These are phyloP conservation scores for Helostoma temminkii DNA, from an alignment of 2,797 vertebrate genomes.

Conservation along the genomic window DNA sequence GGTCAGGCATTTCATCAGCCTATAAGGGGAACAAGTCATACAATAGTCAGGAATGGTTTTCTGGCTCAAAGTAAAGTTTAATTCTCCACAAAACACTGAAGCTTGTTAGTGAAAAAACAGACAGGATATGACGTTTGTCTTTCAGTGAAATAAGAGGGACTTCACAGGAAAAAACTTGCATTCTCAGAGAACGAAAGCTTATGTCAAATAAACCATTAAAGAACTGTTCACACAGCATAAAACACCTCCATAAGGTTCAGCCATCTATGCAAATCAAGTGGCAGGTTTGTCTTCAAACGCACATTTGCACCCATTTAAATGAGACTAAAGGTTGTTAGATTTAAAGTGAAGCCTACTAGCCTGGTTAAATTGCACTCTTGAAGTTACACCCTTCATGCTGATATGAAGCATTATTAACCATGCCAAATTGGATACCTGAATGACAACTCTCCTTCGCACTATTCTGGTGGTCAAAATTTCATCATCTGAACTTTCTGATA, in stretches of 20 bases:
- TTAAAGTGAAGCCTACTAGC: slow-evolving; percentile 21
- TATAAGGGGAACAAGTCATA: slow-evolving; percentile 63
- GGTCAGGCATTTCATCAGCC: slow-evolving; percentile 90
- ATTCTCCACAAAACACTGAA: background rate
- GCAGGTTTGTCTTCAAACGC: slow-evolving; percentile 20
- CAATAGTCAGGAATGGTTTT: slow-evolving; percentile 19
- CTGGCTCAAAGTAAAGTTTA: slow-evolving; percentile 6
- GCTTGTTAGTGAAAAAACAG: slow-evolving; percentile 26
- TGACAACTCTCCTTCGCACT: slow-evolving; percentile 91
- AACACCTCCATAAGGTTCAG: slow-evolving; percentile 37
- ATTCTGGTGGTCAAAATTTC: slow-evolving; percentile 93
- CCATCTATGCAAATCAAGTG: slow-evolving; percentile 50
- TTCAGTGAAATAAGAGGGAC: slow-evolving; percentile 24
- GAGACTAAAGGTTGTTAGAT: slow-evolving; percentile 21
- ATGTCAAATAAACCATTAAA: slow-evolving; percentile 46
- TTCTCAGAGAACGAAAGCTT: slow-evolving; percentile 30
- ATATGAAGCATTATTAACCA: slow-evolving; percentile 39
- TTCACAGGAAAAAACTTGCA: slow-evolving; percentile 46
- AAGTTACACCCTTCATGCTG: slow-evolving; percentile 46
- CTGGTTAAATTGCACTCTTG: slow-evolving; percentile 32
- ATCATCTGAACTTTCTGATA: slow-evolving; percentile 92
- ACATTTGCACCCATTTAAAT: slow-evolving; percentile 13
- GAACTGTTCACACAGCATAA: slow-evolving; percentile 41
- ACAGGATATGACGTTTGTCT: slow-evolving; percentile 1
- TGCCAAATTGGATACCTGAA: slow-evolving; percentile 88